Percentiles rank a stretch among this genome's conserved stretches.
phyloP scores from a whole-genome alignment of 1,140 invertebrate genomes.

The Eueides isabella region DNA sequence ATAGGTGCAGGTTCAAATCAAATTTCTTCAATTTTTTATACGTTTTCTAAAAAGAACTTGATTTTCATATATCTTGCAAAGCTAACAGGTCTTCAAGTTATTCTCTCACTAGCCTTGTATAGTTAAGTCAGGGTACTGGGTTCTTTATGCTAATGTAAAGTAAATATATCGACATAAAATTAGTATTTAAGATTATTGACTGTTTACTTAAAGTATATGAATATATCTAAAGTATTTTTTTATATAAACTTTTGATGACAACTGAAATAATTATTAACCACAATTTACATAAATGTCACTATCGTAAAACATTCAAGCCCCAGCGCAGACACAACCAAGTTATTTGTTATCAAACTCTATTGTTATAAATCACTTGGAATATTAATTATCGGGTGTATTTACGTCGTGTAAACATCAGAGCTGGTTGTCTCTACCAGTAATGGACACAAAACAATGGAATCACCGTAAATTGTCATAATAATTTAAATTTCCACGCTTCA shows the following conservation, averaged over 20 bases:
- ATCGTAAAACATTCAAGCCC: background rate
- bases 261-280: background rate
- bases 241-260: background rate
- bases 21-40: too few species aligned
- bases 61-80: too few species aligned
- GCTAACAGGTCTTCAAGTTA: too few species aligned
- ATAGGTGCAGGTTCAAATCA: too few species aligned
- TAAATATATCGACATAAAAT: too few species aligned
- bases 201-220: too few species aligned
- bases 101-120: too few species aligned
- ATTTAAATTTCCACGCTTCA: constrained; percentile 50
- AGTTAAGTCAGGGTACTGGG: too few species aligned
- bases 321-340: background rate
- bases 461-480: constrained; percentile 41
- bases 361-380: constrained; percentile 1
- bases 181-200: too few species aligned
- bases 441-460: constrained; percentile 34
- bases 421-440: constrained; percentile 8
- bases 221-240: too few species aligned
- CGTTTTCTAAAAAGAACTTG: too few species aligned
- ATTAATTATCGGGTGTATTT: constrained; percentile 13
- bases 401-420: constrained; percentile 22
- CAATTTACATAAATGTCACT: background rate
- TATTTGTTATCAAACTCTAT: background rate
- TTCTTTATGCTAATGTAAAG: too few species aligned